Conservation (phyloP, 2,113 vertebrate genomes). For the Dunckerocampus dactyliophorus region DNA sequence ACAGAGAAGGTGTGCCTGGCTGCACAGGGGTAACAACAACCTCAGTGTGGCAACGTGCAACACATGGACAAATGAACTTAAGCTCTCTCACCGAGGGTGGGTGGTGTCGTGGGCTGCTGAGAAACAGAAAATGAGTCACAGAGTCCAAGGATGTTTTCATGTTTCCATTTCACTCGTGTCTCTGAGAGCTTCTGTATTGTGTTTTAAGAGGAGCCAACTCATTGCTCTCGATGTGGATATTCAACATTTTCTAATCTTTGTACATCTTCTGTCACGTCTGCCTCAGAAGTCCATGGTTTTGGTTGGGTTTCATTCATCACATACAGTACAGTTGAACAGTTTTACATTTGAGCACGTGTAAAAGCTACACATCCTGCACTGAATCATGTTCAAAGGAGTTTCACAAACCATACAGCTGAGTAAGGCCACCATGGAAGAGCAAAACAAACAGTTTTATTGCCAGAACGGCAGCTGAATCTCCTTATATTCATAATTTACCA, state of each 20-base stretch:
- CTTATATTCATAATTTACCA: constrained; percentile 24
- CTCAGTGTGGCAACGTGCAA: constrained; percentile 3
- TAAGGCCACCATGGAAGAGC: constrained; percentile 7
- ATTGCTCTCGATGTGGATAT: constrained; percentile 19
- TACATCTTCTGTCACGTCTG: background rate
- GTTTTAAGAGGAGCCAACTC: constrained; percentile 1
- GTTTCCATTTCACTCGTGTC: constrained; percentile 1
- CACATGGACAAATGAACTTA: background rate
- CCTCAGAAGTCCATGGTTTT: background rate
- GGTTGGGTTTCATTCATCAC: background rate
- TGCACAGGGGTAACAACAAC: constrained; percentile 3
- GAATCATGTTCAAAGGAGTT: background rate
- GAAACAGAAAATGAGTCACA: constrained; percentile 48
- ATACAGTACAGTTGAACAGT: too few species aligned
- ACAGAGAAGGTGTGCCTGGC: constrained; percentile 6
- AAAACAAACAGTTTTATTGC: constrained; percentile 25
- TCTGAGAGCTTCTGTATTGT: constrained; percentile 4
- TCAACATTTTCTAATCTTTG: background rate
- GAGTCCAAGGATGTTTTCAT: constrained; percentile 23
- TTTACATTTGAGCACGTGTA: constrained; percentile 4
- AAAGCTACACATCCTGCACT: background rate
- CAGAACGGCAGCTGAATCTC: constrained; percentile 28
- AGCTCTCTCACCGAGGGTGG: constrained; percentile 9
- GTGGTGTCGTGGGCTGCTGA: constrained; percentile 35
- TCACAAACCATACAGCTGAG: background rate